A percentile compares a stretch with the other conserved stretches of the same genome.
Conservation (phyloP, 2,797 vertebrate genomes). For the Sternotherus odoratus region DNA sequence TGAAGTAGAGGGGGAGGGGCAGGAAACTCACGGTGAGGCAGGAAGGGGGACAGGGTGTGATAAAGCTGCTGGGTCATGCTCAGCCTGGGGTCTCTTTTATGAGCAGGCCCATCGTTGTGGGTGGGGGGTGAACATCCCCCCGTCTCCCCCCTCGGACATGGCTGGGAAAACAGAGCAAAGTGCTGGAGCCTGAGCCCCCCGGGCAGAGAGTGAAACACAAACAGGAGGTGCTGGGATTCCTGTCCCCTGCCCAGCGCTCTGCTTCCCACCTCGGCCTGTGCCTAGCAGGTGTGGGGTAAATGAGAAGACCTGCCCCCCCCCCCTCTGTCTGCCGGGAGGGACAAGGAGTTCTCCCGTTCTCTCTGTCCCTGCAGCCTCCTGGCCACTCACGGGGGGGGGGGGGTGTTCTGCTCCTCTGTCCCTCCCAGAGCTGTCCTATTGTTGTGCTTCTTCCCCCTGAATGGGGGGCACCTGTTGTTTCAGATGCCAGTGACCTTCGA, state of each 20-base stretch:
- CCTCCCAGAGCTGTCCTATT: background rate
- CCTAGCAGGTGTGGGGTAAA: too few relatives aligned
- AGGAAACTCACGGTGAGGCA: background rate
- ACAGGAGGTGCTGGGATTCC: background rate
- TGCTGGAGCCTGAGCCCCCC: background rate
- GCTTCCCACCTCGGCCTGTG: too few relatives aligned
- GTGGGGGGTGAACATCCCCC: background rate
- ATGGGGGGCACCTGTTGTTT: background rate
- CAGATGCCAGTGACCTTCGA: background rate
- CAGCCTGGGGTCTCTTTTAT: background rate
- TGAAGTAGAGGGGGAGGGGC: too few relatives aligned
- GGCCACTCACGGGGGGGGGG: too few relatives aligned
- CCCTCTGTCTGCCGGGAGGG: too few relatives aligned
- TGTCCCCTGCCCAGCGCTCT: too few relatives aligned
- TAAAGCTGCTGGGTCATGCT: background rate
- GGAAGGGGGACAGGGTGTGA: too few relatives aligned
- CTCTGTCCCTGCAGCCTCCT: too few relatives aligned
- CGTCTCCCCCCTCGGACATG: background rate
- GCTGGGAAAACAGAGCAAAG: background rate
- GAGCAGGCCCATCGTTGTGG: background rate
- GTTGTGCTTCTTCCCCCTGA: background rate
- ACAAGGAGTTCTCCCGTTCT: too few relatives aligned
- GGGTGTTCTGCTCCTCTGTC: background rate
- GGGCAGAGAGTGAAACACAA: background rate
- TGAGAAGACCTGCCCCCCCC: too few relatives aligned